Evolutionary conservation across 2,113 vertebrate genomes (phyloP), one percentile per base, ranked within the genome.

Genomic region (Gyps fulvus): DNA sequence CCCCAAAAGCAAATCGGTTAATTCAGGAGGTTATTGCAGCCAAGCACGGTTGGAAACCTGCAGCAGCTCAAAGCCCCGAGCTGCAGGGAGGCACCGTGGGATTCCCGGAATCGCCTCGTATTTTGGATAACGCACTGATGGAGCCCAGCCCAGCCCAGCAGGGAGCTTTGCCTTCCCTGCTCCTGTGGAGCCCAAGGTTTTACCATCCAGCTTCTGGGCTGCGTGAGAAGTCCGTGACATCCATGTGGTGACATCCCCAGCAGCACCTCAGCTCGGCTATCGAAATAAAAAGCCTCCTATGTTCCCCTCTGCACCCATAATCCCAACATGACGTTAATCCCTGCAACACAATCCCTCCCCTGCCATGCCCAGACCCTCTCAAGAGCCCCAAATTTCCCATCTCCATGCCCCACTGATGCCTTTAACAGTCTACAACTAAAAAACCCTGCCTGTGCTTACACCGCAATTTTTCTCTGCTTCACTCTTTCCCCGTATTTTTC

Each of bases 251-350:
- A 13, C 32, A 38, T 1, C 31, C 55, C 34, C 50, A 36, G 76
- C 61, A 80, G 38, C 52, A 17, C 19, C 59, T 22, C 12, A 7
- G n/a, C n/a, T 57, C 58, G 31, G 43, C 63, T 38, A 6, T 9
- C 0, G 0, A 31, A 76, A 40, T 4, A 7, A 52, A 31, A 40
- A 19, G 6, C 8, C 16, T 69, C 52, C n/a, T 4, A 3, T 3
- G 9, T 26, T 52, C 62, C 20, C 69, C 32, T 47, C 43, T 12
- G 23, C 43, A 22, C 43, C 42, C 7, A 1, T 11, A 42, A 29
- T 47, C 52, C 43, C 70, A 36, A 6, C 9, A 0, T 0, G 16
- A 59, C 1, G 0, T 11, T 22, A 26, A 31, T 25, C 72, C 58
- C 65, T 8, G 14, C 43, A 27, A 45, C 21, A 31, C 29, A 16